phyloP scores from a whole-genome alignment of 1,140 invertebrate species.

The Drosophila rufa region DNA sequence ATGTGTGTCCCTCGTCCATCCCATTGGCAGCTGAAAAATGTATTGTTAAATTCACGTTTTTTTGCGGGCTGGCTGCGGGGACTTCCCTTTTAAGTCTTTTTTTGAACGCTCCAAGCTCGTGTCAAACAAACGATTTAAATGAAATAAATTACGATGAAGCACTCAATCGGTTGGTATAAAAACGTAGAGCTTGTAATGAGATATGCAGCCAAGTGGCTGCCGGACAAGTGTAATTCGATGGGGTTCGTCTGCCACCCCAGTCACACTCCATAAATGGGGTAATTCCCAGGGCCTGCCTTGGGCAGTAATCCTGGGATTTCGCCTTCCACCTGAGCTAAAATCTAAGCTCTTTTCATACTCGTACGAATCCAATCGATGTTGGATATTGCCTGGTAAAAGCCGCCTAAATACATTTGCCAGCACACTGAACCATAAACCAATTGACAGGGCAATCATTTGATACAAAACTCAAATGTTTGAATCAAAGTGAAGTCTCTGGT shows the following conservation, averaged over 20 bases:
- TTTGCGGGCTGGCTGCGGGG: slow-evolving; percentile 49
- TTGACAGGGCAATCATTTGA: slow-evolving; percentile 80
- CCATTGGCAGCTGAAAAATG: slow-evolving; percentile 71
- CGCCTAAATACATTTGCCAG: slow-evolving; percentile 67
- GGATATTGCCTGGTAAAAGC: slow-evolving; percentile 45
- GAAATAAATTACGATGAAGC: slow-evolving; percentile 81
- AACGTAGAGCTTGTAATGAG: slow-evolving; percentile 76
- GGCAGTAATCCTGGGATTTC: slow-evolving; percentile 12
- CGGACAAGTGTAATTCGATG: slow-evolving; percentile 17
- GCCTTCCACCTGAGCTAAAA: slow-evolving; percentile 6
- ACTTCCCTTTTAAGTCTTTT: slow-evolving; percentile 13
- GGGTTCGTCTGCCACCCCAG: neutral
- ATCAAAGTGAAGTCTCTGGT: slow-evolving; percentile 60
- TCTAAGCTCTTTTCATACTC: slow-evolving; percentile 20
- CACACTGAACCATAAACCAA: slow-evolving; percentile 79
- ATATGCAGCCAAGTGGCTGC: slow-evolving; percentile 42
- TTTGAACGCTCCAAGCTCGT: slow-evolving; percentile 40
- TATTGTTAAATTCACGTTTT: slow-evolving; percentile 68
- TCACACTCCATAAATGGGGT: slow-evolving; percentile 2
- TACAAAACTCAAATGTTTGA: slow-evolving; percentile 63
- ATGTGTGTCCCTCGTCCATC: slow-evolving; percentile 35
- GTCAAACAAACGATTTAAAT: slow-evolving; percentile 82
- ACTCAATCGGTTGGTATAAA: slow-evolving; percentile 80
- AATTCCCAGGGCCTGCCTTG: neutral
- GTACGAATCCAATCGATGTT: slow-evolving; percentile 28